Base-by-base conservation (phyloP, 2,888 invertebrate genomes). In the Oxycera nigricornis region DNA sequence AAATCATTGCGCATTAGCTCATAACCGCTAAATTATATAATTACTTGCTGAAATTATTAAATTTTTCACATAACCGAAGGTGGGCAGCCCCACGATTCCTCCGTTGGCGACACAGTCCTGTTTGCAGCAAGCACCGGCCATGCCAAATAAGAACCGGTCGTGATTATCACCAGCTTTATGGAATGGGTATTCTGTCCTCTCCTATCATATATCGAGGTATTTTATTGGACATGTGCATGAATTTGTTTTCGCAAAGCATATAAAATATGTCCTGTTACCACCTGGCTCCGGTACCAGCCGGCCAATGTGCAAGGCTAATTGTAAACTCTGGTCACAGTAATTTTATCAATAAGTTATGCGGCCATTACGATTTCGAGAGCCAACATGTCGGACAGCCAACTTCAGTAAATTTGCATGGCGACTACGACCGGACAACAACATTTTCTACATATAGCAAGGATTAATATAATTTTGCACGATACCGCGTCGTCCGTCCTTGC, bases 151-250 rank as follows among this genome's bases (percentile, higher is more conserved):
- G 6, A 46, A 46, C 46, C 46, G 46, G 46, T 46, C 17, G 2
- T n/a, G 46, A n/a, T 46, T n/a, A 46, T 46, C 55, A 46, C 17
- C n/a, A 3, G 14, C 6, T n/a, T 46, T 17, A 7, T 0, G 35
- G 35, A 31, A 31, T 61, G 61, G 35, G 35, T 35, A 61, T 61
- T 6, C 61, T 31, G 35, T 28, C 61, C 61, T 9, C 35, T 61
- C 26, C 35, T 11, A 31, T 30, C 59, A 67, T 46, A 28, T 68
- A 68, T 50, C 28, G 28, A 9, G 17, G n/a, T 28, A 68, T 24
- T 68, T 68, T 68, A 68, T 68, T 68, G 41, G 68, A 68, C 68
- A 68, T 50, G 68, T 68, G 68, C 50, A n/a, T 68, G 17, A 68
- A 50, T 68, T 68, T 50, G 50, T 67, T 50, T 30, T 46, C 50